phyloP scores from a whole-genome alignment of 2,797 vertebrate species.

The Stomatorhinus walkeri region DNA sequence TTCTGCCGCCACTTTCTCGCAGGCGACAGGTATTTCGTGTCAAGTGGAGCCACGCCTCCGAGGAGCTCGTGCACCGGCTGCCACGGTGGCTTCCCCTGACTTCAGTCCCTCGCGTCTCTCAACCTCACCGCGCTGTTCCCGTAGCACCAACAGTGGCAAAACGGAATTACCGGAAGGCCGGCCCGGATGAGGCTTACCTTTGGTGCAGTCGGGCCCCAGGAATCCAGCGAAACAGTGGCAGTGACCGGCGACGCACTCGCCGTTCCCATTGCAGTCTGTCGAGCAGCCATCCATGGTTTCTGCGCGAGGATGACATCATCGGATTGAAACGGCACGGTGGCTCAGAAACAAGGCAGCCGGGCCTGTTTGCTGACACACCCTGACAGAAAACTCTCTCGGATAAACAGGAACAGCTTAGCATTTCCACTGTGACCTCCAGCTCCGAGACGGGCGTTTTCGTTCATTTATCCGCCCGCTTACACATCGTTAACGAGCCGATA shows the following conservation, averaged over 20 bases:
- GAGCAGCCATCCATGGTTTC: conserved; percentile 91
- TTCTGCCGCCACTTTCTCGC: neutral
- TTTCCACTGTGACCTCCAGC: neutral
- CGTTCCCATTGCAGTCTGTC: conserved; percentile 89
- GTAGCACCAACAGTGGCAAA: neutral
- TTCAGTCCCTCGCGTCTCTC: neutral
- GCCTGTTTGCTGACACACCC: neutral
- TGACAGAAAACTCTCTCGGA: neutral
- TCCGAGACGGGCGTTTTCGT: neutral
- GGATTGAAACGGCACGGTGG: neutral
- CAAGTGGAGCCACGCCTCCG: neutral
- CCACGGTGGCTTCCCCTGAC: neutral
- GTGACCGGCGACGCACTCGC: conserved; percentile 89
- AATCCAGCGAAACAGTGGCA: conserved; percentile 93
- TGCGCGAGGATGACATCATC: conserved; percentile 28
- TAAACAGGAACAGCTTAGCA: neutral
- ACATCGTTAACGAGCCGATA: neutral
- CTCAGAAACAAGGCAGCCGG: neutral
- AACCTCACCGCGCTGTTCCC: neutral
- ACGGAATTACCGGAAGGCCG: neutral
- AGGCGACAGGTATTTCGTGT: neutral
- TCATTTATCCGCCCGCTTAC: neutral
- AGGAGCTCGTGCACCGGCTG: neutral
- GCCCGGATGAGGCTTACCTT: conserved; percentile 66
- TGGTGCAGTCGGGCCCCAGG: conserved; percentile 87